Base-by-base conservation (phyloP, 1,140 invertebrate species). In the Pseudomyrmex gracilis region DNA sequence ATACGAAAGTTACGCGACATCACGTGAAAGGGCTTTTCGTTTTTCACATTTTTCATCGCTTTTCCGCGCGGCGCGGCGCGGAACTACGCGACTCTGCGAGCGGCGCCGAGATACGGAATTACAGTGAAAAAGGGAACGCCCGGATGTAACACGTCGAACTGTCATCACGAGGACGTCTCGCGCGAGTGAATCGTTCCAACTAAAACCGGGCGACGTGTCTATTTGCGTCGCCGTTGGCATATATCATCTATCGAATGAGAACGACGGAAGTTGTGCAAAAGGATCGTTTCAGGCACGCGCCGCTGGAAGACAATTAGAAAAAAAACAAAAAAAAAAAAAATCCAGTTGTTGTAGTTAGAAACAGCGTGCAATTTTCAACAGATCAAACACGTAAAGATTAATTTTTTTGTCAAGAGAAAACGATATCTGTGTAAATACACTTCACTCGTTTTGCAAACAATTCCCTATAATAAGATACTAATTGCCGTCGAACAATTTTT, bases 121-220 rank as follows among this genome's bases (percentile, higher is more conserved):
- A 73, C 34, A 58, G 61, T 51, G 86, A 83, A 87, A 84, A 82
- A 78, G 82, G 57, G 71, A 49, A 71, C 71, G 57, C 61, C 58
- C 86, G 86, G 85, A 87, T 83, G 85, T 58, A 71, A 86, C 85
- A 80, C 66, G 86, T 86, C 86, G 71, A 86, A 87, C 85, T 87
- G 85, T 87, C 85, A 87, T 85, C 77, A 83, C 68, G 73, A 55
- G 55, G 49, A 84, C 60, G 85, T 77, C 85, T 83, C 77, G 68
- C 70, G 49, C 45, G 71, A 86, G 63, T 60, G 78, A 71, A 83
- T 63, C 82, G 80, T 77, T 85, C 63, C 71, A 83, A 83, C 70
- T 73, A 43, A 83, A 55, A 66, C 61, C 63, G 68, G 13, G 51
- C 82, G 45, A 68, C 61, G 43, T 57, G 64, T 83, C 77, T 83